phyloP scores from a whole-genome alignment of 2,888 invertebrate species.

The Leistus spinibarbis region DNA sequence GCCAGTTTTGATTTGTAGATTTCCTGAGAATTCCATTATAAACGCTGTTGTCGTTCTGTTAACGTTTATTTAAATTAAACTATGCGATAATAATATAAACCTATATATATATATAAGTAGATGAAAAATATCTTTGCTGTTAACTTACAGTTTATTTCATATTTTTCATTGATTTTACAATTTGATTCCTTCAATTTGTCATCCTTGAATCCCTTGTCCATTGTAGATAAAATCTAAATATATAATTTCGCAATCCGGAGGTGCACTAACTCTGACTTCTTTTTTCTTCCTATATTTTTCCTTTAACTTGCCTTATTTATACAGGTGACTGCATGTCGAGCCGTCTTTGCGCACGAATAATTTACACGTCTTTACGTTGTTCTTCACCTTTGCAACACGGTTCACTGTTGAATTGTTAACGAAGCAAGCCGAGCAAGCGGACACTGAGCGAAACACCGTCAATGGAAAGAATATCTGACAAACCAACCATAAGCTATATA shows the following conservation, averaged over 20 bases:
- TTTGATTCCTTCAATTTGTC: conserved; percentile 20
- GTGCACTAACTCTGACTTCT: not conserved
- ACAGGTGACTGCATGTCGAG: not conserved
- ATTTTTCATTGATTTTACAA: conserved; percentile 20
- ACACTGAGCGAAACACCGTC: not conserved
- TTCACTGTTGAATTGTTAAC: conserved; percentile 2
- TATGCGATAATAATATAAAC: not conserved
- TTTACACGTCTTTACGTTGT: conserved; percentile 6
- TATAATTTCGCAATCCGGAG: not conserved
- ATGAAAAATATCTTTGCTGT: not conserved
- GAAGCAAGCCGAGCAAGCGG: not conserved
- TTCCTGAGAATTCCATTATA: no score
- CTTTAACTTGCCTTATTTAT: not conserved
- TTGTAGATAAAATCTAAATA: conserved; percentile 10
- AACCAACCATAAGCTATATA: not conserved
- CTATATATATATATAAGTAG: not conserved
- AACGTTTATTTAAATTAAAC: no score
- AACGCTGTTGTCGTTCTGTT: no score
- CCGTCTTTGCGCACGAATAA: conserved; percentile 1
- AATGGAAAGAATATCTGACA: not conserved
- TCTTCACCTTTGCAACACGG: not conserved
- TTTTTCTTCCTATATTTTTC: not conserved
- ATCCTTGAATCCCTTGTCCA: conserved; percentile 12
- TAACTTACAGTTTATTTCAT: not conserved
- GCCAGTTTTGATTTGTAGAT: no score